phyloP scores from a whole-genome alignment of 2,113 vertebrate genomes.

The mouse (Mus musculus) region DNA sequence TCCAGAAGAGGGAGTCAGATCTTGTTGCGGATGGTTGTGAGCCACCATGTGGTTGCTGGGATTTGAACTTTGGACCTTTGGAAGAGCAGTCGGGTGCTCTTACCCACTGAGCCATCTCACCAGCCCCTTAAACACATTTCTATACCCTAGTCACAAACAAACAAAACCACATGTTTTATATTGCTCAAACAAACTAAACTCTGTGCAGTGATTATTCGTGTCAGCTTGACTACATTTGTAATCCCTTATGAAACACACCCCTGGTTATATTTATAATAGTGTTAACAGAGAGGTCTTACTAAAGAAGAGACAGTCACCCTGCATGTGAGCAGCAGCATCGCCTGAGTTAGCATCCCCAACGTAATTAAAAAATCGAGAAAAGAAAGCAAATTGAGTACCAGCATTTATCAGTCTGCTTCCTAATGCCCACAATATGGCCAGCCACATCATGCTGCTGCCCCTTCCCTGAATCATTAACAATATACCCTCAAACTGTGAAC shows the following conservation, averaged over 20 bases:
- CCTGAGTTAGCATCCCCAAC: neutral
- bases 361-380: neutral
- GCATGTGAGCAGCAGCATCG: neutral
- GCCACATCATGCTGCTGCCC: neutral
- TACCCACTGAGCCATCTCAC: too few relatives aligned
- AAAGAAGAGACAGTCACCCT: neutral
- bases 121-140: neutral
- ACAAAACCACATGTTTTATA: neutral
- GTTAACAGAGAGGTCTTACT: neutral
- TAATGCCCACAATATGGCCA: neutral
- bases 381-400: neutral
- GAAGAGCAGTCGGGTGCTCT: too few relatives aligned
- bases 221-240: neutral
- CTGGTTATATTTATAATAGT: neutral
- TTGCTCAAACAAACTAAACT: neutral
- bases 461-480: neutral
- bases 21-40: too few relatives aligned
- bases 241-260: neutral
- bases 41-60: too few relatives aligned
- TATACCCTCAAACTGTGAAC: neutral
- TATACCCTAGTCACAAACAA: slow-evolving; percentile 5
- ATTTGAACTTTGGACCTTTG: too few relatives aligned
- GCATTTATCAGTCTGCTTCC: neutral
- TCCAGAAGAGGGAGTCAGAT: too few relatives aligned
- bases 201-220: neutral